Base-by-base conservation (phyloP, 30 jellyfish, hydroid and myxozoan species). In the Aurelia sp. region DNA sequence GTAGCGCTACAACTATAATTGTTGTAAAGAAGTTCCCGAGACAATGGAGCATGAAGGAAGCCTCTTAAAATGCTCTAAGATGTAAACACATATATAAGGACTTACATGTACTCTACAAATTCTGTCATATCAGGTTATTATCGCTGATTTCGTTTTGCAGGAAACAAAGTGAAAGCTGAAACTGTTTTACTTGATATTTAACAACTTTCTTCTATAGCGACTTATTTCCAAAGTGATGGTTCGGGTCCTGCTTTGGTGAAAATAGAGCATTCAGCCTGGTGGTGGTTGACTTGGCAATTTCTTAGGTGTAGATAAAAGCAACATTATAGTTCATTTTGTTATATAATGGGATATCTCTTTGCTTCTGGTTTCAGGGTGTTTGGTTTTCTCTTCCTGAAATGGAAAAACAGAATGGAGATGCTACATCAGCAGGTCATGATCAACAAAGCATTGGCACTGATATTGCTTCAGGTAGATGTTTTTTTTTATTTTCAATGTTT, bases 361-460 rank as follows among this genome's bases (percentile, higher is more conserved):
- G 40, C 13, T 40, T 63, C 27, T 16, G 71, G 33, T 44, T 48
- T 61, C 40, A 82, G 93, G 96, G 77, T 20, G 96, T 86, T 57
- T 85, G 98, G 97, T 92, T 92, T 72, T 92, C 98, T 1, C 86
- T 92, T 27, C 98, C 98, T 33, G 98, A 92, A 68, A 92, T 92
- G 92, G 98, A 92, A 62, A 81, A 73, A 22, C 48, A 86, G 13
- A 62, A 47, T 37, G 93, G 81, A 19, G 77, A 62, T n/a, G 27
- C 37, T 21, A 69, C 53, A 7, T 30, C 57, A 12, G 62, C 85
- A 23, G 70, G 19, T 9, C 50, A 44, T 7, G 82, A 82, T 7
- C 76, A 68, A 8, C 59, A 82, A 18, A 64, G 78, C 66, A 15
- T 71, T 19, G 76, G 79, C 75, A 50, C 81, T 4, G 90, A 86